Percentiles rank a stretch among this genome's conserved stretches.
phyloP scores from a whole-genome alignment of 1,140 invertebrate genomes.

The Acarapis woodi region DNA sequence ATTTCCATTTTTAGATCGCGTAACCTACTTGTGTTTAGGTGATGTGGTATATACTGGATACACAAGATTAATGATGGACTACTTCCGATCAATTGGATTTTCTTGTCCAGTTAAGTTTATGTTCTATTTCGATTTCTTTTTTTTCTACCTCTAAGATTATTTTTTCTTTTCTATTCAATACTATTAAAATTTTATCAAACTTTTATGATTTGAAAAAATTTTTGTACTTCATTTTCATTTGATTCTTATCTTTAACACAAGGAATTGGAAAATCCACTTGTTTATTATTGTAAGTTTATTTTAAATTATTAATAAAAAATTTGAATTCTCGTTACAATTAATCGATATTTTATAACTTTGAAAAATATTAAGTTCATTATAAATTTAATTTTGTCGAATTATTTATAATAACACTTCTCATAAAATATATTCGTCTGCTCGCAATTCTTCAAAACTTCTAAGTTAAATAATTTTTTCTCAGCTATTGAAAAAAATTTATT shows the following conservation, averaged over 20 bases:
- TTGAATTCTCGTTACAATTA: not conserved
- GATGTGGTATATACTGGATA: constrained; percentile 63
- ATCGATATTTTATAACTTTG: constrained; percentile 1
- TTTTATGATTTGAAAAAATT: too few species aligned
- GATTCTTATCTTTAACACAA: too few species aligned
- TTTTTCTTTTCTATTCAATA: not conserved
- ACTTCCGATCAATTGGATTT: constrained; percentile 62
- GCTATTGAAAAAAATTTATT: too few species aligned
- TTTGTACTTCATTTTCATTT: too few species aligned
- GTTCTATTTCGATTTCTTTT: not conserved
- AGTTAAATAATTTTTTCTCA: not conserved
- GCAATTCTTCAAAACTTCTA: not conserved
- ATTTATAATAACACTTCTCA: not conserved
- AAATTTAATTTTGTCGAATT: not conserved
- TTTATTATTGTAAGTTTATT: constrained; percentile 57
- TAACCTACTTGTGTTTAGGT: constrained; percentile 51
- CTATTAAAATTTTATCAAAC: too few species aligned
- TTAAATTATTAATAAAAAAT: not conserved
- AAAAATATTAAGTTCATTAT: not conserved
- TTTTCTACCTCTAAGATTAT: not conserved
- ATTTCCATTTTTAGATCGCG: constrained; percentile 54
- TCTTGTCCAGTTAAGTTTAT: constrained; percentile 32
- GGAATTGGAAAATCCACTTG: constrained; percentile 66
- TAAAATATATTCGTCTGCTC: not conserved
- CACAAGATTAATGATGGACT: constrained; percentile 59